A percentile compares a stretch with the other conserved stretches of the same genome.
Evolutionary conservation across 1,140 invertebrate species (phyloP).

Genomic region (Proctacanthus coquilletti): DNA sequence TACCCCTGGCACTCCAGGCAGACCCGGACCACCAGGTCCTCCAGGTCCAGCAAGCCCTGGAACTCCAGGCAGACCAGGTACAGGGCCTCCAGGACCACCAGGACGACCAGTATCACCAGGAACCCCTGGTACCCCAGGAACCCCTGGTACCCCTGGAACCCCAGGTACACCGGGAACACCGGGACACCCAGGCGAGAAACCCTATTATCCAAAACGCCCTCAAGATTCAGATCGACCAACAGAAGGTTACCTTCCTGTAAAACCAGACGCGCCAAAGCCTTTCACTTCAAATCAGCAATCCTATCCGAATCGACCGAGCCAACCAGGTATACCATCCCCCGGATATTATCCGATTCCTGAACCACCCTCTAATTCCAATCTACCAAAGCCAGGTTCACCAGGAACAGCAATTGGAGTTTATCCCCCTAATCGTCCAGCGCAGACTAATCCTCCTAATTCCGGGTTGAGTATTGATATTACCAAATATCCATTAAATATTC

Average conservation of each 20-base stretch:
- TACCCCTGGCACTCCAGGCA: neutral
- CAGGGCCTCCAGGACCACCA: constrained; percentile 17
- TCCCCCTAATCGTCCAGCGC: neutral
- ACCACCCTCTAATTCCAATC: neutral
- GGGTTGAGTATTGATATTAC: neutral
- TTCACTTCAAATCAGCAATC: neutral
- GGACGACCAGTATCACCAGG: constrained; percentile 11
- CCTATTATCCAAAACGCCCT: constrained; percentile 12
- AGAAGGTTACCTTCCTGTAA: constrained; percentile 19
- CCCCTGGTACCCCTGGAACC: constrained; percentile 14
- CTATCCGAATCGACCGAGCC: neutral
- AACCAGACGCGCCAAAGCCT: constrained; percentile 10
- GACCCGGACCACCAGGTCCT: constrained; percentile 11
- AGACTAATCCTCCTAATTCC: neutral
- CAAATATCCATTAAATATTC: neutral
- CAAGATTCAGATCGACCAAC: constrained; percentile 21
- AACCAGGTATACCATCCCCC: constrained; percentile 1
- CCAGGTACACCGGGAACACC: constrained; percentile 15
- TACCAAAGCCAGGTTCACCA: neutral
- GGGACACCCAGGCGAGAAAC: constrained; percentile 9
- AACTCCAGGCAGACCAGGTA: constrained; percentile 6
- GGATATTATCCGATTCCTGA: neutral
- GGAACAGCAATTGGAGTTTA: constrained; percentile 1
- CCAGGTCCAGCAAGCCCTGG: constrained; percentile 8
- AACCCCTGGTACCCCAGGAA: constrained; percentile 7